Evolutionary conservation across 2,888 invertebrate genomes (phyloP), one percentile per base, ranked within the genome.

Genomic region (Patella pellucida): DNA sequence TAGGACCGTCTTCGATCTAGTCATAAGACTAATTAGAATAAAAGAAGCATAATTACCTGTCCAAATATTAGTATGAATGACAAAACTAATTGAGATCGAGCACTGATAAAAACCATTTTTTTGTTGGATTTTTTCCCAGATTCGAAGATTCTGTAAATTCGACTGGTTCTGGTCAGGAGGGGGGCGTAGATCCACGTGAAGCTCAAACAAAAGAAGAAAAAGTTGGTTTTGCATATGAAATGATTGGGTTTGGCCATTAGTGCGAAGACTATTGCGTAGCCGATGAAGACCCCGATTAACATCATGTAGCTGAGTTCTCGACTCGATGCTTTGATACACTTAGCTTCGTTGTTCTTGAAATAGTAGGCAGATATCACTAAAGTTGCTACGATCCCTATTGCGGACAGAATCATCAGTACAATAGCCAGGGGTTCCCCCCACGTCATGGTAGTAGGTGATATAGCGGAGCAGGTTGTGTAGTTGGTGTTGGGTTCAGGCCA

Each of bases 311-410:
- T 83, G 69, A 88, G 82, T 67, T 86, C 87, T 23, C 85, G 75
- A 67, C 85, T 85, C 1, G 85, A 82, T 4, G 88, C 87, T 75
- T 88, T 88, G 74, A 88, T 88, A 50, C 87, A 79, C 9, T 84
- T 78, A 41, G 79, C 76, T 9, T 80, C 70, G 27, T 81, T 76
- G 62, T 76, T 70, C n/a, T 67, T 51, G 27, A 77, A 27, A 69
- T 76, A 83, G 52, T 72, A 72, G 2, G 54, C 67, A 5, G 73
- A 72, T 3, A 79, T 67, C 4, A 71, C 50, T 11, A 72, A 1
- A 14, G 74, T 52, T 14, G 16, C 27, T 0, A 72, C 11, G 11
- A 79, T 68, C 7, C 79, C 78, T 1, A 74, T 23, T 14, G 52
- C 11, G 0, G 78, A 69, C 41, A 79, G 62, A 9, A 51, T 27